phyloP scores from a whole-genome alignment of 2,113 vertebrate genomes.

The Nibea albiflora region DNA sequence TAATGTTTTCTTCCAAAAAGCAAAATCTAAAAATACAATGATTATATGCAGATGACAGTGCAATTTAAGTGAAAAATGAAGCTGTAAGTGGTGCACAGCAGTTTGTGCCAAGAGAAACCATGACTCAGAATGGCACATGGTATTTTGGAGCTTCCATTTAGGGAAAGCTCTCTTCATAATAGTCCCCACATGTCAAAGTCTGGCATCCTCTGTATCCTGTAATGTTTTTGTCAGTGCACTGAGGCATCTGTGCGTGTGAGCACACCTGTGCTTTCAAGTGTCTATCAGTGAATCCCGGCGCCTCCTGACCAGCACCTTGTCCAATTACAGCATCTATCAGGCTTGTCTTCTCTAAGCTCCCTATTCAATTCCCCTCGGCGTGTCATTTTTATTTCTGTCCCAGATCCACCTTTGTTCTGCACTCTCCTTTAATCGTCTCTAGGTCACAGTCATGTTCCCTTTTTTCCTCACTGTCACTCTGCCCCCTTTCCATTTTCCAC shows the following conservation, averaged over 20 bases:
- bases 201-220: conserved; percentile 4
- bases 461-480: conserved; percentile 1
- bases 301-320: conserved; percentile 51
- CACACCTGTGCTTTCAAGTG: conserved; percentile 21
- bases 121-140: neutral
- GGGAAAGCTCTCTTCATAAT: neutral
- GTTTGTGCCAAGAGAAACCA: conserved; percentile 4
- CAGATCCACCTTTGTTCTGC: conserved; percentile 52
- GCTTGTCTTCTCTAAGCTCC: conserved; percentile 36
- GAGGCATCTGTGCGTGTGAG: conserved; percentile 2
- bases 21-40: neutral
- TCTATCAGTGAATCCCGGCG: conserved; percentile 39
- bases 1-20: neutral
- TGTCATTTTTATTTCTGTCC: conserved; percentile 66
- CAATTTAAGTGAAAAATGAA: neutral
- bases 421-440: conserved; percentile 35
- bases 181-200: conserved; percentile 8
- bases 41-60: conserved; percentile 1
- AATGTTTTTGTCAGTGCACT: conserved; percentile 24
- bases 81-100: neutral
- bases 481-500: neutral
- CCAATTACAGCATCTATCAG: conserved; percentile 62
- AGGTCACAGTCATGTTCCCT: conserved; percentile 32
- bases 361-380: conserved; percentile 37
- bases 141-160: neutral